phyloP scores from a whole-genome alignment of 2,888 invertebrate genomes.

The Melieria omissa region DNA sequence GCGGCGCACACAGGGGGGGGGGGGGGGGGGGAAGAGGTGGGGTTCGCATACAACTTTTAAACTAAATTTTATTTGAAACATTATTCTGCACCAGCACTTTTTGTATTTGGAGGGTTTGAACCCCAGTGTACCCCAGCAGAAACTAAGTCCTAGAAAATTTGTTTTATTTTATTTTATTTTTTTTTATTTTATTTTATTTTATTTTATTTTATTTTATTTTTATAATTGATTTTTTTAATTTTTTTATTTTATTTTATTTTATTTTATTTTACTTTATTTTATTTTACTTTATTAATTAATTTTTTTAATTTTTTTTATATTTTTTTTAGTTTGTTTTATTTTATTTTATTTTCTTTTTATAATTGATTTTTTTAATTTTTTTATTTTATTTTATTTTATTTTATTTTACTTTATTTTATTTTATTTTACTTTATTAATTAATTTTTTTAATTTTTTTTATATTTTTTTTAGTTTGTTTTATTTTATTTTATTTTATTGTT shows the following conservation, averaged over 20 bases:
- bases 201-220: conserved; percentile 5
- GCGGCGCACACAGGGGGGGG: too few species aligned
- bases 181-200: conserved; percentile 3
- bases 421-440: conserved; percentile 5
- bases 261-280: background rate
- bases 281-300: background rate
- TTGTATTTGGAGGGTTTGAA: too few species aligned
- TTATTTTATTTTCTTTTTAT: background rate
- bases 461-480: background rate
- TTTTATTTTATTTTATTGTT: conserved; percentile 2
- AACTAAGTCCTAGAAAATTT: too few species aligned
- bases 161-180: background rate
- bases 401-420: conserved; percentile 15
- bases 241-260: background rate
- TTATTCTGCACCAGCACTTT: too few species aligned
- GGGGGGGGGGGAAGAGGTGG: too few species aligned
- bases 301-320: background rate
- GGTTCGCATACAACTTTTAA: too few species aligned
- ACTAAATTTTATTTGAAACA: too few species aligned
- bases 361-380: background rate
- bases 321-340: background rate
- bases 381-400: background rate
- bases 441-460: conserved; percentile 12
- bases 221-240: background rate
- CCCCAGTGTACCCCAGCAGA: too few species aligned